Percentiles rank a stretch among this genome's conserved stretches.
These are phyloP conservation scores for Psophia crepitans DNA, from an alignment of 2,113 vertebrate genomes.

Conservation along the genomic window DNA sequence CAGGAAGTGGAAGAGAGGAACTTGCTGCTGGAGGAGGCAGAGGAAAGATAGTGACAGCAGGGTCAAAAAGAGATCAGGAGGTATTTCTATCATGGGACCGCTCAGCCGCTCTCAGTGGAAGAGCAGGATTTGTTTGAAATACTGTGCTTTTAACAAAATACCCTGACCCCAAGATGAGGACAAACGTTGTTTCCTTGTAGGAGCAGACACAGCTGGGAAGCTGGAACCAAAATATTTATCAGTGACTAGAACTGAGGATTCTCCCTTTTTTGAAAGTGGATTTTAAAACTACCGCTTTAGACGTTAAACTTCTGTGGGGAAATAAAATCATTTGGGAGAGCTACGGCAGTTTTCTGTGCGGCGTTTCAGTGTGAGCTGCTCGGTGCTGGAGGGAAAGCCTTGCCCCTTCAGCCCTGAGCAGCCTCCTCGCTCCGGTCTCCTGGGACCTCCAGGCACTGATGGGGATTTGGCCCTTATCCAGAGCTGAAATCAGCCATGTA, in stretches of 20 bases:
- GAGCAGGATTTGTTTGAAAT: background rate
- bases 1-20: background rate
- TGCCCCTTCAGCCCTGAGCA: background rate
- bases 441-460: background rate
- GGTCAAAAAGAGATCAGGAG: background rate
- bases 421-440: background rate
- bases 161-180: background rate
- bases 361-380: background rate
- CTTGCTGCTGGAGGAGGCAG: background rate
- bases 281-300: background rate
- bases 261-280: background rate
- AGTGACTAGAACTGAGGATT: background rate
- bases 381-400: background rate
- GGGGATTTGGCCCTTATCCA: background rate
- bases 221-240: background rate
- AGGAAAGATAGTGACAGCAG: background rate
- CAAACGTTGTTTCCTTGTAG: background rate
- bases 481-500: background rate
- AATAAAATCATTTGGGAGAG: background rate
- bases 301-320: background rate
- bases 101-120: background rate
- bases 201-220: background rate
- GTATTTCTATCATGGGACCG: background rate
- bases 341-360: background rate
- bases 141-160: background rate